A percentile compares a stretch with the other conserved stretches of the same genome.
phyloP scores from a whole-genome alignment of 2,888 invertebrate species.

The Aromia moschata region DNA sequence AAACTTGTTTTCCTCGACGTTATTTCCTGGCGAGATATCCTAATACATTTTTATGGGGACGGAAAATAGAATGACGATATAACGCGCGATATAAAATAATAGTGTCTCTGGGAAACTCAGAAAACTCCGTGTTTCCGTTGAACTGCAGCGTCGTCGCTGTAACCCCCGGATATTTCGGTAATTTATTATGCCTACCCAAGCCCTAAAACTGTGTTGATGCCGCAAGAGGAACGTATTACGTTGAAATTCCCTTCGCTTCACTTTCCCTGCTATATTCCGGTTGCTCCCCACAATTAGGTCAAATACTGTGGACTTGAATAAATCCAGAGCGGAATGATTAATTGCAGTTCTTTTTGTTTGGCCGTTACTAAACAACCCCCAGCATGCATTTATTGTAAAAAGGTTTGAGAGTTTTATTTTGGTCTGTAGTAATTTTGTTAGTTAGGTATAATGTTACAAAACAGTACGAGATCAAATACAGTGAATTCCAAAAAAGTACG shows the following conservation, averaged over 20 bases:
- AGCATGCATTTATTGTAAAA: no score
- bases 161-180: slow-evolving; percentile 3
- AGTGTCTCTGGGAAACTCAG: slow-evolving; percentile 4
- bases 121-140: no score
- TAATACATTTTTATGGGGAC: slow-evolving; percentile 13
- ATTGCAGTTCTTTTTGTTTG: neutral
- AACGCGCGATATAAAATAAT: slow-evolving; percentile 14
- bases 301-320: neutral
- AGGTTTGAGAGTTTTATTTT: no score
- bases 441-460: no score
- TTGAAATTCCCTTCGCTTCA: neutral
- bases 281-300: neutral
- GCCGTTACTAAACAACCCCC: no score
- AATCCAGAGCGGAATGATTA: neutral
- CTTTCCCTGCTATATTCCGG: neutral
- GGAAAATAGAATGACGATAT: slow-evolving; percentile 17
- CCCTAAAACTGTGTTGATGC: slow-evolving; percentile 5
- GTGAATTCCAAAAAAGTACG: no score
- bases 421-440: no score
- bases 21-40: neutral
- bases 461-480: no score
- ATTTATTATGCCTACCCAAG: slow-evolving; percentile 20
- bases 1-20: neutral
- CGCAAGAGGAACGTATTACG: neutral
- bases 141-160: no score